These are phyloP conservation scores for Podarcis lilfordi DNA, from an alignment of 2,797 vertebrate species.

Conservation along the genomic window DNA sequence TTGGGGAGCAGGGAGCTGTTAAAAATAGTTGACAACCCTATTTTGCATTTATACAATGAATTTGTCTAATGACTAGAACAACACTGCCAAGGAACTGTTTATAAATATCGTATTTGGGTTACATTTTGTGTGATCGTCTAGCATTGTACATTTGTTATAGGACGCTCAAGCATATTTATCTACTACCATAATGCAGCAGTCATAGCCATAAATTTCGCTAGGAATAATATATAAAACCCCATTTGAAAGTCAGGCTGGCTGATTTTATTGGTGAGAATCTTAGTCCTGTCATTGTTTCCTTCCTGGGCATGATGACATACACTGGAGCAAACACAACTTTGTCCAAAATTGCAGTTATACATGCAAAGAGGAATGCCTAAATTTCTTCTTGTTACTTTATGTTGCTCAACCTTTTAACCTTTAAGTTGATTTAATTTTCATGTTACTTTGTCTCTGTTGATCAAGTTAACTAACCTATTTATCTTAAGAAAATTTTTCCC, in stretches of 20 bases:
- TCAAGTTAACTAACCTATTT: neutral
- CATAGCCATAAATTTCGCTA: neutral
- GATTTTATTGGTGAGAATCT: neutral
- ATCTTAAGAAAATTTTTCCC: neutral
- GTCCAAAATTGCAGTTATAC: neutral
- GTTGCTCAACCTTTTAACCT: neutral
- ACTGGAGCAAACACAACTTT: neutral
- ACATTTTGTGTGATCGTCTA: neutral
- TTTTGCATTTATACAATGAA: neutral
- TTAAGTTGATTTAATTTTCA: neutral
- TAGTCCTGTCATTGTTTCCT: neutral
- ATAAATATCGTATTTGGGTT: neutral
- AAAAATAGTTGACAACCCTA: neutral
- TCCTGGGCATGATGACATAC: neutral
- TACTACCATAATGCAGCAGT: neutral
- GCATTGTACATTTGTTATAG: neutral
- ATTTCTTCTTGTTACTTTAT: neutral
- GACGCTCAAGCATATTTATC: neutral
- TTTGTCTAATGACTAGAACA: neutral
- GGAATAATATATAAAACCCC: no score
- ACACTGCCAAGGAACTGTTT: neutral
- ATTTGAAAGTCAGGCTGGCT: neutral
- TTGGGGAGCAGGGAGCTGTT: no score
- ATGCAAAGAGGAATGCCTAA: neutral
- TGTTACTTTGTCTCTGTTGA: neutral